phyloP scores from a whole-genome alignment of 2,113 vertebrate genomes.

The Turnix velox region DNA sequence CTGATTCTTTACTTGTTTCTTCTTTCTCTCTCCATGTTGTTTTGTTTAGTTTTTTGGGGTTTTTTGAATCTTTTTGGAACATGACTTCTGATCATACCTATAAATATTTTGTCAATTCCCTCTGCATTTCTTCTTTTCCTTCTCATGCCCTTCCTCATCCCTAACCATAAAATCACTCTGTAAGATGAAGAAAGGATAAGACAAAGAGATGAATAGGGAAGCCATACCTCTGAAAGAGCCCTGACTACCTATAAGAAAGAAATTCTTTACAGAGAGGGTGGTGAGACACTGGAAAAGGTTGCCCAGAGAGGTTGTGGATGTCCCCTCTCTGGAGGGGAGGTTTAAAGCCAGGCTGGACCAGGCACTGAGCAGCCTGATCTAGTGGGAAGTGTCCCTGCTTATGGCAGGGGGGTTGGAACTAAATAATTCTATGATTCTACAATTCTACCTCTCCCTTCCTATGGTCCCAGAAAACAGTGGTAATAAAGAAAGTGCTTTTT shows the following conservation, averaged over 20 bases:
- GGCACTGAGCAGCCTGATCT: no score
- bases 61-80: not conserved
- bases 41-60: no score
- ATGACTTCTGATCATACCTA: not conserved
- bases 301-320: no score
- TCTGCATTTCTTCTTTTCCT: not conserved
- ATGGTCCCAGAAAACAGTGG: not conserved
- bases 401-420: no score
- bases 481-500: not conserved
- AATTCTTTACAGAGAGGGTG: no score
- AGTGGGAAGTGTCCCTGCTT: no score
- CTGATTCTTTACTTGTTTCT: not conserved
- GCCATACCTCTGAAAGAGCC: rapidly evolving
- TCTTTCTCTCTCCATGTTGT: not conserved
- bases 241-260: no score
- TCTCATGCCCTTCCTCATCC: not conserved
- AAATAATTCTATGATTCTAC: no score
- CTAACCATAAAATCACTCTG: not conserved
- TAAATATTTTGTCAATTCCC: not conserved
- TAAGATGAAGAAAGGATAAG: not conserved
- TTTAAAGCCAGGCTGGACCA: no score
- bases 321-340: no score
- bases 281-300: no score
- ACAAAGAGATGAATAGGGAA: not conserved
- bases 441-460: not conserved